Conservation (phyloP, 2,888 invertebrate genomes). For the Pterostichus niger region DNA sequence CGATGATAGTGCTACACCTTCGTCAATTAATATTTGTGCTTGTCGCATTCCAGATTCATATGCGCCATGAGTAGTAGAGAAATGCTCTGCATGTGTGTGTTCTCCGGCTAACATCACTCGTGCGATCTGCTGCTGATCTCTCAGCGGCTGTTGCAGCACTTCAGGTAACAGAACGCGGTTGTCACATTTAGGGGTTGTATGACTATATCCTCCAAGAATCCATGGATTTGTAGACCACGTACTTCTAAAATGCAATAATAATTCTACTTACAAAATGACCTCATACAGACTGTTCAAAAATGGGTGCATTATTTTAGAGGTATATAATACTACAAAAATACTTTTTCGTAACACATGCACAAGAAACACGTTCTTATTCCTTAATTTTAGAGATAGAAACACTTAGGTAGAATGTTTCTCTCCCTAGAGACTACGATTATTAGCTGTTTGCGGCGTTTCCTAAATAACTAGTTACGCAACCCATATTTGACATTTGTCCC, state of each 20-base stretch:
- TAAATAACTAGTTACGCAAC: too few species aligned
- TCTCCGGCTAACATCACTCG: slow-evolving; percentile 83
- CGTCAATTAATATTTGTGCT: slow-evolving; percentile 76
- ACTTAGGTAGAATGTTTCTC: too few species aligned
- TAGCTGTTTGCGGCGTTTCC: too few species aligned
- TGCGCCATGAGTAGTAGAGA: slow-evolving; percentile 85
- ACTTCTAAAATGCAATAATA: slow-evolving; percentile 75
- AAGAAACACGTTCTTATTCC: too few species aligned
- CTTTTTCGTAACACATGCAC: too few species aligned
- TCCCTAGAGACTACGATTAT: too few species aligned
- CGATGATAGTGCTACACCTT: slow-evolving; percentile 4
- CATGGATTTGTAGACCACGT: slow-evolving; percentile 80
- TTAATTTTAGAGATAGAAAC: too few species aligned
- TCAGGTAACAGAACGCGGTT: slow-evolving; percentile 74
- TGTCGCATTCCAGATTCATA: slow-evolving; percentile 81
- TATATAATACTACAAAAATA: too few species aligned
- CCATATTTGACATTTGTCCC: too few species aligned
- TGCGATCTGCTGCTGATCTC: slow-evolving; percentile 74
- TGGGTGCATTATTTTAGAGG: neutral
- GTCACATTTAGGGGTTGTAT: slow-evolving; percentile 79
- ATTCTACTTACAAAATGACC: neutral
- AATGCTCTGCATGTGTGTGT: slow-evolving; percentile 80
- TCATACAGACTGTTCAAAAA: neutral
- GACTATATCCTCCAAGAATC: slow-evolving; percentile 81
- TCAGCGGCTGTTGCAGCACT: slow-evolving; percentile 77